Base-by-base conservation (phyloP, 2,888 invertebrate genomes). In the Cataglyphis livida region DNA sequence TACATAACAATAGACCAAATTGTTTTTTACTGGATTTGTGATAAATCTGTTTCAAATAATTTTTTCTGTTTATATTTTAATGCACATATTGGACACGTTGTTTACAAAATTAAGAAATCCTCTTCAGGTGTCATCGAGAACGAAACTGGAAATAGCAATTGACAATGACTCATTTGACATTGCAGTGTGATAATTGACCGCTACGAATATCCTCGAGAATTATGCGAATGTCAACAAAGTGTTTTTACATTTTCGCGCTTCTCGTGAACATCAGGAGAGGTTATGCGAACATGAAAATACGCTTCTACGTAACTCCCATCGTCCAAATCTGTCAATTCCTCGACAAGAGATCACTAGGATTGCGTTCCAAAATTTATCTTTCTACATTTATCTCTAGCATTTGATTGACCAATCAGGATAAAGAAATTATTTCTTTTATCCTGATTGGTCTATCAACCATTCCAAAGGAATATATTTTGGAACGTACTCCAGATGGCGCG, bases 1-100 rank as follows among this genome's bases (percentile, higher is more conserved):
- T 59, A 71, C 35, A 71, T 48, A 79, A 70, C 54, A 54, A 41
- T 21, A 12, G 1, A 32, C 12, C 10, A 32, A 78, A 59, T n/a
- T n/a, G 1, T 25, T 7, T 25, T 12, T 10, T 32, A 28, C 28
- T 68, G 10, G 7, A 70, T 25, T 44, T 35, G 44, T 9, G 51
- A 51, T 44, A 25, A 59, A 59, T 35, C n/a, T 51, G 18, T 51
- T 68, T 44, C 12, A 9, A 3, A 35, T 61, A 44, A 48, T 59
- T 44, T 0, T 51, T n/a, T 12, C 44, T 12, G 44, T 44, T 25
- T 44, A 3, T 28, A 38, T 3, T 44, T 57, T 18, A 44, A 57
- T 3, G 9, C 44, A 32, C 18, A 21, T 35, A 35, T 59, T 44
- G 7, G 25, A 7, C 6, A 32, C 35, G 5, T 70, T 59, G 21